These are phyloP conservation scores for Chaetops frenatus DNA, from an alignment of 2,113 vertebrate genomes.

Conservation along the genomic window DNA sequence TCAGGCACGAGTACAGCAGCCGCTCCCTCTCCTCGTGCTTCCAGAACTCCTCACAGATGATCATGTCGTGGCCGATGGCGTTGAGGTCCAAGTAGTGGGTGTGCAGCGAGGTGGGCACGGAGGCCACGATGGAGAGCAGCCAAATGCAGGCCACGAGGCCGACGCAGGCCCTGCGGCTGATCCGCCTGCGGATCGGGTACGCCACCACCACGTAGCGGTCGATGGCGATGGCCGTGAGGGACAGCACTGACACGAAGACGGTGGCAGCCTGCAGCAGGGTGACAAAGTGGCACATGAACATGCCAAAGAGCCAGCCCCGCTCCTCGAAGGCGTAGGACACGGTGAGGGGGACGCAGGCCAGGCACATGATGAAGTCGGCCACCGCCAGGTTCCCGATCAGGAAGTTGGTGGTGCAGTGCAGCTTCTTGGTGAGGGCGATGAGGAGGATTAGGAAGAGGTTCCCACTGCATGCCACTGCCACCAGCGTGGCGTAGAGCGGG, in stretches of 20 bases:
- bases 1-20: conserved; percentile 81
- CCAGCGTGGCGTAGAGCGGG: conserved; percentile 76
- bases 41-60: conserved; percentile 87
- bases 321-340: conserved; percentile 82
- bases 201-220: conserved; percentile 85
- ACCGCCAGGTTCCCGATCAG: conserved; percentile 83
- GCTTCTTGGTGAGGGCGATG: conserved; percentile 81
- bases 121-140: conserved; percentile 74
- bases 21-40: conserved; percentile 69
- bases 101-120: conserved; percentile 73
- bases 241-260: conserved; percentile 80
- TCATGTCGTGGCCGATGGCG: conserved; percentile 75
- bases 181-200: conserved; percentile 76
- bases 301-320: conserved; percentile 82
- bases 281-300: conserved; percentile 81
- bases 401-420: conserved; percentile 86
- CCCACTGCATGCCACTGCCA: conserved; percentile 75
- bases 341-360: conserved; percentile 82
- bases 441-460: conserved; percentile 84
- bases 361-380: conserved; percentile 83
- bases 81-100: conserved; percentile 80
- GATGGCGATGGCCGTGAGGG: conserved; percentile 83
- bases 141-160: conserved; percentile 76
- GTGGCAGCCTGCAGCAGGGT: conserved; percentile 80
- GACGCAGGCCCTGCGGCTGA: conserved; percentile 70